phyloP scores from a whole-genome alignment of 2,888 invertebrate species.

The Drosophila merina region DNA sequence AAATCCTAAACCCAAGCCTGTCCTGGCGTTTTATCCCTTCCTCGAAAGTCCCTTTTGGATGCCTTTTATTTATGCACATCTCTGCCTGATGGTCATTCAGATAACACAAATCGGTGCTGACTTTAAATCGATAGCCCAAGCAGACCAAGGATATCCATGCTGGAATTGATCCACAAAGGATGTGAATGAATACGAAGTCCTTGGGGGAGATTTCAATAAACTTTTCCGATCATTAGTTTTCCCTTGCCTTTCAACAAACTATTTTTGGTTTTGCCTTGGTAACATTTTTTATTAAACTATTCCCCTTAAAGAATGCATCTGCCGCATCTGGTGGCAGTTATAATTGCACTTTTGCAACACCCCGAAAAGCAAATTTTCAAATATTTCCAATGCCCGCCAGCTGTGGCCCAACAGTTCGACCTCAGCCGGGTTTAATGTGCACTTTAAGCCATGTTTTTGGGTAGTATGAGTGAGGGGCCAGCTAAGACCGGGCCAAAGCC shows the following conservation, averaged over 20 bases:
- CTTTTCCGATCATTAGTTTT: not conserved
- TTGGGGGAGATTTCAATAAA: not conserved
- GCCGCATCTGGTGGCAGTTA: conserved; percentile 24
- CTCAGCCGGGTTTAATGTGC: conserved; percentile 35
- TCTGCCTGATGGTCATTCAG: conserved; percentile 15
- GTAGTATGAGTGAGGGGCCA: too few species aligned
- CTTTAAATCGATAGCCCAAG: conserved; percentile 29
- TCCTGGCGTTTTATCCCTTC: conserved; percentile 13
- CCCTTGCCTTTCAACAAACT: not conserved
- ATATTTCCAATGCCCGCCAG: conserved; percentile 28
- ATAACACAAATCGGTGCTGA: conserved; percentile 24
- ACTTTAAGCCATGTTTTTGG: conserved; percentile 27
- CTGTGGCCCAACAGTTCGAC: conserved; percentile 27
- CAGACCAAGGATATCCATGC: not conserved
- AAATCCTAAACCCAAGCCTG: conserved; percentile 24
- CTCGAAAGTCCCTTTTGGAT: conserved; percentile 14
- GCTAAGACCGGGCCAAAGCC: conserved; percentile 17
- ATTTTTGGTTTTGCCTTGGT: not conserved
- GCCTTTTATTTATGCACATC: conserved; percentile 30
- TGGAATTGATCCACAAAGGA: conserved; percentile 6
- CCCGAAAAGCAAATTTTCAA: conserved; percentile 9
- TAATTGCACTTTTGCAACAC: conserved; percentile 29
- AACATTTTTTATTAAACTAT: conserved; percentile 18
- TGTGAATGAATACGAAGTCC: not conserved
- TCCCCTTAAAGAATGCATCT: conserved; percentile 20